Percentiles rank a stretch among this genome's conserved stretches.
phyloP scores from a whole-genome alignment of 2,113 vertebrate genomes.

The Leucoraja erinaceus region DNA sequence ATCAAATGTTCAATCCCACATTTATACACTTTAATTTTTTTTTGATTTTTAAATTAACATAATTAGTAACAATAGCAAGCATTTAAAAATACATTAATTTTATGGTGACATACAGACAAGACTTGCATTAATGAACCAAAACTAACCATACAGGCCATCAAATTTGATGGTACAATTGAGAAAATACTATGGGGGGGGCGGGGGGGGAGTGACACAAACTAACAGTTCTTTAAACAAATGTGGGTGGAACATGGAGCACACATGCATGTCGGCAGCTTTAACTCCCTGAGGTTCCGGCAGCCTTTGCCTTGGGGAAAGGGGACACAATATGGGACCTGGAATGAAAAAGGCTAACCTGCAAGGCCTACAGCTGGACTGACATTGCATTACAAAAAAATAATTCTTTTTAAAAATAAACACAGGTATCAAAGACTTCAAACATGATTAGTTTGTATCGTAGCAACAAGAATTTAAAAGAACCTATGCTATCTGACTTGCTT shows the following conservation, averaged over 20 bases:
- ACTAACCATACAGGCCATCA: slow-evolving; percentile 35
- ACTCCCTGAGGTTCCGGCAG: slow-evolving; percentile 38
- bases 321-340: slow-evolving; percentile 12
- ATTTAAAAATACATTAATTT: slow-evolving; percentile 38
- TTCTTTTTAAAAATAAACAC: slow-evolving; percentile 13
- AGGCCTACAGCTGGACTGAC: slow-evolving; percentile 38
- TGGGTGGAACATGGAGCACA: slow-evolving; percentile 33
- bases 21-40: slow-evolving; percentile 30
- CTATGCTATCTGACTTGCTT: slow-evolving; percentile 36
- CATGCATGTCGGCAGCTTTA: slow-evolving; percentile 32
- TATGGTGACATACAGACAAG: slow-evolving; percentile 34
- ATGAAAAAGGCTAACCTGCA: slow-evolving; percentile 38
- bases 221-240: background rate
- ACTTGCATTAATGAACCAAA: slow-evolving; percentile 24
- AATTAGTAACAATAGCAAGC: slow-evolving; percentile 39
- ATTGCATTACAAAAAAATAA: slow-evolving; percentile 30
- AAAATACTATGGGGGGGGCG: background rate
- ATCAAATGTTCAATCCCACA: slow-evolving; percentile 30
- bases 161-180: background rate
- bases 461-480: slow-evolving; percentile 36
- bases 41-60: slow-evolving; percentile 38
- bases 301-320: background rate
- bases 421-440: slow-evolving; percentile 37
- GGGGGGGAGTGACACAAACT: background rate
- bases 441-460: slow-evolving; percentile 35